phyloP scores from a whole-genome alignment of 2,888 invertebrate species.

The Galerucella calmariensis region DNA sequence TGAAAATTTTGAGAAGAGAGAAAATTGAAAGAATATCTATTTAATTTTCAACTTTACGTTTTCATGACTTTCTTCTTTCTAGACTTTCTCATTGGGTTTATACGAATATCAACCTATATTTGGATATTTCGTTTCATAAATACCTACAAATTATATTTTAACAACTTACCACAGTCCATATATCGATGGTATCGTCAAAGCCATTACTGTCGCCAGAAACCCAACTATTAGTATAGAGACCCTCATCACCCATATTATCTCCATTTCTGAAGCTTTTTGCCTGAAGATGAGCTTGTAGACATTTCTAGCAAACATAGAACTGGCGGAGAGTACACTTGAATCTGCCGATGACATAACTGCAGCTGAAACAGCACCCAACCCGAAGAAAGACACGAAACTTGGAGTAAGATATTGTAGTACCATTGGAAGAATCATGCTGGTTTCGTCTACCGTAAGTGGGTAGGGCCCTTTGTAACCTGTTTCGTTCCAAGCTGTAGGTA shows the following conservation, averaged over 20 bases:
- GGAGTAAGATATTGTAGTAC: slow-evolving; percentile 97
- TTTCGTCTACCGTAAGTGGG: slow-evolving; percentile 81
- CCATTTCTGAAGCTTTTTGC: slow-evolving; percentile 96
- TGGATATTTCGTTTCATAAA: too few species aligned
- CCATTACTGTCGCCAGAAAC: slow-evolving; percentile 92
- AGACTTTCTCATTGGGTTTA: too few species aligned
- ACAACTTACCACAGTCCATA: slow-evolving; percentile 92
- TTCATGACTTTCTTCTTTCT: too few species aligned
- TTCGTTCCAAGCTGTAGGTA: slow-evolving; percentile 89
- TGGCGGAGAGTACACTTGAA: slow-evolving; percentile 96
- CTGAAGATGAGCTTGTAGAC: slow-evolving; percentile 97
- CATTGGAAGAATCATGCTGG: slow-evolving; percentile 96
- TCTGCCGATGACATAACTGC: slow-evolving; percentile 99
- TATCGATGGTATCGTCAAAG: slow-evolving; percentile 95
- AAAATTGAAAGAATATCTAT: too few species aligned
- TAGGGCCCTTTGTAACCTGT: slow-evolving; percentile 84
- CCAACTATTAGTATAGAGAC: slow-evolving; percentile 92
- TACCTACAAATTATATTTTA: too few species aligned
- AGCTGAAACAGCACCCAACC: slow-evolving; percentile 95
- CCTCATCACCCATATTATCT: slow-evolving; percentile 97
- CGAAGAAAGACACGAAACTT: slow-evolving; percentile 93
- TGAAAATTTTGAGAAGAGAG: too few species aligned
- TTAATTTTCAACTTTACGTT: too few species aligned
- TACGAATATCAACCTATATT: too few species aligned
- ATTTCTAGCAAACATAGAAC: slow-evolving; percentile 99